These are phyloP conservation scores for Pogonomyrmex barbatus DNA, from an alignment of 1,140 invertebrate species.

Conservation along the genomic window DNA sequence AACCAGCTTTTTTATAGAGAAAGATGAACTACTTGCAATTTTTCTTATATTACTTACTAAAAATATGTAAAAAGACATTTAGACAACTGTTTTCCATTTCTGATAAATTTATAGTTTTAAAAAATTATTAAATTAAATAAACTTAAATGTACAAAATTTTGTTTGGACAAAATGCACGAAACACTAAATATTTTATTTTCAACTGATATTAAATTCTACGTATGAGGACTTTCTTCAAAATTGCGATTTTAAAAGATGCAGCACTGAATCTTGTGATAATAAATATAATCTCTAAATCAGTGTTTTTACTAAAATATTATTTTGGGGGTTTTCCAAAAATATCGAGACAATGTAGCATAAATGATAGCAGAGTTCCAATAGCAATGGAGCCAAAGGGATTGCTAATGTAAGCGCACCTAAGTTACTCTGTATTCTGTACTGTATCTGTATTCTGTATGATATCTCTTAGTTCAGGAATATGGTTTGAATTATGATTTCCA, in stretches of 20 bases:
- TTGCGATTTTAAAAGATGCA: not conserved
- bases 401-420: not conserved
- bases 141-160: not conserved
- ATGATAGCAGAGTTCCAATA: constrained; percentile 39
- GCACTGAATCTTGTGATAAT: not conserved
- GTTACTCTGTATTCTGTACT: not conserved
- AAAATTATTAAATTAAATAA: not conserved
- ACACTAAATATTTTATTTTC: not conserved
- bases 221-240: not conserved
- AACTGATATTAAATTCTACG: not conserved
- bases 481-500: constrained; percentile 14
- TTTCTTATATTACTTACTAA: not conserved
- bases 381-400: not conserved
- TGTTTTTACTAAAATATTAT: not conserved
- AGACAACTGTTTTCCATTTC: not conserved
- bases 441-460: not conserved
- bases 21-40: not conserved
- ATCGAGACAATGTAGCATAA: constrained; percentile 16
- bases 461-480: not conserved
- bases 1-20: not conserved
- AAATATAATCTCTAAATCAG: not conserved
- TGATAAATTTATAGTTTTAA: not conserved
- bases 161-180: not conserved
- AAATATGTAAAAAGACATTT: not conserved
- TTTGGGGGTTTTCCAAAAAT: constrained; percentile 10